These are phyloP conservation scores for Yponomeuta plumbellus DNA, from an alignment of 2,888 invertebrate genomes.

Conservation along the genomic window DNA sequence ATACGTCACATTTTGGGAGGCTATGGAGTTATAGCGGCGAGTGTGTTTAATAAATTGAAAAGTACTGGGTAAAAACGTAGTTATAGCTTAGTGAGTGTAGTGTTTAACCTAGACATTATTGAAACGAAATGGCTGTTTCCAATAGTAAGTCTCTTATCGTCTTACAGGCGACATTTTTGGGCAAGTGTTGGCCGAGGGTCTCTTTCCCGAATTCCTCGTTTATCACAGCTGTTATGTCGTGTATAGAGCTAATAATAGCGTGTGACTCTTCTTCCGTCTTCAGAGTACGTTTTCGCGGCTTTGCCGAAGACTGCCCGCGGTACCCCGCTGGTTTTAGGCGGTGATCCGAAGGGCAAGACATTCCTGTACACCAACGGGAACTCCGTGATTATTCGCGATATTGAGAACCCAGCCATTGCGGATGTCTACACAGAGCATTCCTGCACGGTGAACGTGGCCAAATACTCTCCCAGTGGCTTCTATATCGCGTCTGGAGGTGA, in stretches of 20 bases:
- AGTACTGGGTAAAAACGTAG: slow-evolving; percentile 49
- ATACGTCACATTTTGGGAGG: slow-evolving; percentile 64
- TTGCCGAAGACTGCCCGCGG: slow-evolving; percentile 97
- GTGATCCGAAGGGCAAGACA: slow-evolving; percentile 97
- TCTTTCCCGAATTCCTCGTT: neutral
- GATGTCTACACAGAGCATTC: slow-evolving; percentile 99
- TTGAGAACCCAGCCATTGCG: slow-evolving; percentile 95
- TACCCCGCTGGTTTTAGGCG: slow-evolving; percentile 94
- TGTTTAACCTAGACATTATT: slow-evolving; percentile 48
- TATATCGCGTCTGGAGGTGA: slow-evolving; percentile 99
- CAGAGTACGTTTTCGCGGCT: slow-evolving; percentile 94
- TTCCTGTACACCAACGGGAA: slow-evolving; percentile 98
- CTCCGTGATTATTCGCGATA: slow-evolving; percentile 97
- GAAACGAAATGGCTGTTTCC: slow-evolving; percentile 62
- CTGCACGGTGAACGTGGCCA: slow-evolving; percentile 95
- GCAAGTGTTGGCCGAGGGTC: neutral
- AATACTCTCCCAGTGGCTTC: slow-evolving; percentile 98
- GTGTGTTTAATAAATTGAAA: slow-evolving; percentile 59
- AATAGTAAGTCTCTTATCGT: slow-evolving; percentile 57
- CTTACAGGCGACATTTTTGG: neutral
- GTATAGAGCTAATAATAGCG: slow-evolving; percentile 8
- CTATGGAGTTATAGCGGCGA: slow-evolving; percentile 61
- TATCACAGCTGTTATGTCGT: slow-evolving; percentile 4
- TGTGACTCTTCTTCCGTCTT: slow-evolving; percentile 30
- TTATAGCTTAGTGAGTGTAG: slow-evolving; percentile 42